Percentiles rank a stretch among this genome's conserved stretches.
Evolutionary conservation across 2,113 vertebrate species (phyloP).

Genomic region (Nibea coibor): DNA sequence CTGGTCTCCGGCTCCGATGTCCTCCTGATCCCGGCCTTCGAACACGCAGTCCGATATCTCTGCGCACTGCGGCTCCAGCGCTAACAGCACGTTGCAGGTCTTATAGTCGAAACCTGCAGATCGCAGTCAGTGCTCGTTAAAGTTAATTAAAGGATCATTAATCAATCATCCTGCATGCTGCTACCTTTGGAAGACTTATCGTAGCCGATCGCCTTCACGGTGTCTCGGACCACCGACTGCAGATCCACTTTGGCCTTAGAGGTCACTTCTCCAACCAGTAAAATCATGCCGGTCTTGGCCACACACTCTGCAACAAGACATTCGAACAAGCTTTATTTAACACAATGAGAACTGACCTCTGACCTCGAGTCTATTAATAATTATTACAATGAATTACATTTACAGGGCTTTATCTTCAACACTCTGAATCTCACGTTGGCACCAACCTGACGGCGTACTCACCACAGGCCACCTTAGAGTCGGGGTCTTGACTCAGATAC

Average conservation of each 20-base stretch:
- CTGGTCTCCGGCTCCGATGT: constrained; percentile 85
- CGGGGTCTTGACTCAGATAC: constrained; percentile 77
- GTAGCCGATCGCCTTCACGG: constrained; percentile 82
- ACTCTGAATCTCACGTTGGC: too few species aligned
- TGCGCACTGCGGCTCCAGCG: constrained; percentile 79
- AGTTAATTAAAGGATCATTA: not conserved
- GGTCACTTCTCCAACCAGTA: constrained; percentile 83
- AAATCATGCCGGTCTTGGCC: constrained; percentile 83
- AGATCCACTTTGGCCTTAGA: constrained; percentile 80
- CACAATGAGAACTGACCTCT: too few species aligned
- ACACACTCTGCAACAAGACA: constrained; percentile 76
- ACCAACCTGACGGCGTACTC: constrained; percentile 20
- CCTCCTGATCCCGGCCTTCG: constrained; percentile 77
- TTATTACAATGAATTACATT: too few species aligned
- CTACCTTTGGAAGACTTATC: constrained; percentile 82
- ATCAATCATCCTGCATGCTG: not conserved
- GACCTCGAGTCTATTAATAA: too few species aligned
- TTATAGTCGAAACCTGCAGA: constrained; percentile 85
- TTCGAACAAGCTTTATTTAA: not conserved
- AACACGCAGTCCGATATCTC: constrained; percentile 84
- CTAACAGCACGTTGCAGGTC: constrained; percentile 83
- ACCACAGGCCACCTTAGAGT: constrained; percentile 86
- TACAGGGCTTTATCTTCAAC: too few species aligned
- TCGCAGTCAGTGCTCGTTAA: not conserved
- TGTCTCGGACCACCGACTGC: constrained; percentile 79